Evolutionary conservation across 1,140 invertebrate genomes (phyloP), one percentile per base, ranked within the genome.

Genomic region (Oryctes rhinoceros): DNA sequence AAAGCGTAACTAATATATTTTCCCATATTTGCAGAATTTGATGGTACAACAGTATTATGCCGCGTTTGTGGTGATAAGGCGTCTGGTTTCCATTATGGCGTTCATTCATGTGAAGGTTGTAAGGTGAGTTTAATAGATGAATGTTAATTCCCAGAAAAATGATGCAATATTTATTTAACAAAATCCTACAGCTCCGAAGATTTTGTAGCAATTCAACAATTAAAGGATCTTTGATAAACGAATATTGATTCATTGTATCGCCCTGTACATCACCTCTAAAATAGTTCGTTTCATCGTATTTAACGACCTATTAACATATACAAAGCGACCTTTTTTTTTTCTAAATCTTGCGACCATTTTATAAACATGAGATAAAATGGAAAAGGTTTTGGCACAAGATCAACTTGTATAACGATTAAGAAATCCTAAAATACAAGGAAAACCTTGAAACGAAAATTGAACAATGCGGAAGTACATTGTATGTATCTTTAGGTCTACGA

Each of bases 71-170:
- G 98, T 47, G 98, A 99, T 89, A 99, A 99, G 89, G 98, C 98
- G 74, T 98, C 96, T 85, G 98, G 98, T 79, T 99, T 99, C 89
- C 98, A 99, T 88, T 99, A 99, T 91, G 98, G 98, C 75, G 98
- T 99, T 81, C 98, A 99, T 90, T 99, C 97, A 82, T 99, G 98
- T 89, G 98, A 99, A 91, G 98, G 98, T 84, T 99, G 98, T 93
- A 99, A 99, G 95, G 98, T 99, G 92, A 94, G 93, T 53, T 76
- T 18, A 13, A 35, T 37, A 30, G 0, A 30, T 30, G 24, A n/a
- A n/a, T n/a, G n/a, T n/a, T 30, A 1, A 30, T 30, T 30, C 24
- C 2, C 24, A 30, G 39, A 44, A 44, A 44, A 44, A 44, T 44
- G 5, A 30, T 30, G 24, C 24, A 30, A 30, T 30, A 30, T 30